Evolutionary conservation across 2,888 invertebrate genomes (phyloP).

Genomic region (Calameuta filiformis): DNA sequence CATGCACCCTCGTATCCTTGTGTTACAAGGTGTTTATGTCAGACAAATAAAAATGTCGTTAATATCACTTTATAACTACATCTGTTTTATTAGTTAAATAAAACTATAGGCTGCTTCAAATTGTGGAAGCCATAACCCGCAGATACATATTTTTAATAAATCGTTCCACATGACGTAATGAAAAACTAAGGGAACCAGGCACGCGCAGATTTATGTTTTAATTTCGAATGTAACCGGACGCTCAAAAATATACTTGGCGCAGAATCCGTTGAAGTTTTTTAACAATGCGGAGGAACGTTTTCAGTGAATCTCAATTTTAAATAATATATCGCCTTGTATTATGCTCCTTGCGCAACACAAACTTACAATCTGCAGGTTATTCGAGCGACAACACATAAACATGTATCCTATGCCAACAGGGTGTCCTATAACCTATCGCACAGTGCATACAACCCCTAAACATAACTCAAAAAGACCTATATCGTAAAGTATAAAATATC

Average conservation of each 20-base stretch:
- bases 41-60: not conserved
- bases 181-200: not conserved
- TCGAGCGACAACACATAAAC: not conserved
- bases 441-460: not conserved
- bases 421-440: not conserved
- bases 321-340: not conserved
- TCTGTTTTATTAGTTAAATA: not conserved
- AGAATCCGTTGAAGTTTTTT: not conserved
- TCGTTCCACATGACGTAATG: not conserved
- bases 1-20: not conserved
- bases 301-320: not conserved
- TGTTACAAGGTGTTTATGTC: not conserved
- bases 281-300: not conserved
- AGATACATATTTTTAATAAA: not conserved
- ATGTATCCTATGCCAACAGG: not conserved
- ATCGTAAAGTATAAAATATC: not conserved
- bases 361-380: not conserved
- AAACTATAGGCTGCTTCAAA: not conserved
- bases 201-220: not conserved
- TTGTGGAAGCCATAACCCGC: not conserved
- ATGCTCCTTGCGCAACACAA: not conserved
- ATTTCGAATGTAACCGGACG: not conserved
- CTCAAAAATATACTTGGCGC: not conserved
- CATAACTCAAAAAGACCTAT: not conserved
- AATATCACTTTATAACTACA: not conserved